Percentiles rank a stretch among this genome's conserved stretches.
Evolutionary conservation across 2,113 vertebrate species (phyloP).

Genomic region (Benitochromis conjunctus): DNA sequence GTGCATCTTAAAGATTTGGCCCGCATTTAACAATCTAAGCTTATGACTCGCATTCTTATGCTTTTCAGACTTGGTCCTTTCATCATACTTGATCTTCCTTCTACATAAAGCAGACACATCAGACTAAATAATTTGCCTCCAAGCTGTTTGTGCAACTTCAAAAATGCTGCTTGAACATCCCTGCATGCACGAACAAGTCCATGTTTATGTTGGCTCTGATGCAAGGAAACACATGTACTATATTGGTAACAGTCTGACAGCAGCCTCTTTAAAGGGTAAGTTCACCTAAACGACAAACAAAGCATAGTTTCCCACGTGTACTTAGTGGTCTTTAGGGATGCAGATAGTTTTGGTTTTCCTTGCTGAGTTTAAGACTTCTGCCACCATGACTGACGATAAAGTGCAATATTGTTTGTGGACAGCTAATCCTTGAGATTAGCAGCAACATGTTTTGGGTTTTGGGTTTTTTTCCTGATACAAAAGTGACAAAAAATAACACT

Average conservation of each 20-base stretch:
- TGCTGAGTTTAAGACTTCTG: background rate
- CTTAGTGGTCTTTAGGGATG: background rate
- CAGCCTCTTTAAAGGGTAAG: constrained; percentile 1
- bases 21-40: background rate
- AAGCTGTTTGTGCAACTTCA: background rate
- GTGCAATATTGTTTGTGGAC: background rate
- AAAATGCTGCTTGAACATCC: background rate
- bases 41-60: background rate
- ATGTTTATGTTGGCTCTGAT: constrained; percentile 57
- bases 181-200: constrained; percentile 46
- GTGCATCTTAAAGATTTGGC: background rate
- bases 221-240: constrained; percentile 35
- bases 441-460: background rate
- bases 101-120: constrained; percentile 34
- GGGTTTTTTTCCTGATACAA: background rate
- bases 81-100: constrained; percentile 35
- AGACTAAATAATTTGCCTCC: constrained; percentile 49
- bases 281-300: background rate
- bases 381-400: background rate
- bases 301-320: background rate
- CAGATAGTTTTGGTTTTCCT: background rate
- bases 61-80: constrained; percentile 14
- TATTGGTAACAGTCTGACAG: constrained; percentile 13
- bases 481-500: background rate
- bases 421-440: background rate